Conservation (phyloP, 2,113 vertebrate genomes). For the Nibea coibor region DNA sequence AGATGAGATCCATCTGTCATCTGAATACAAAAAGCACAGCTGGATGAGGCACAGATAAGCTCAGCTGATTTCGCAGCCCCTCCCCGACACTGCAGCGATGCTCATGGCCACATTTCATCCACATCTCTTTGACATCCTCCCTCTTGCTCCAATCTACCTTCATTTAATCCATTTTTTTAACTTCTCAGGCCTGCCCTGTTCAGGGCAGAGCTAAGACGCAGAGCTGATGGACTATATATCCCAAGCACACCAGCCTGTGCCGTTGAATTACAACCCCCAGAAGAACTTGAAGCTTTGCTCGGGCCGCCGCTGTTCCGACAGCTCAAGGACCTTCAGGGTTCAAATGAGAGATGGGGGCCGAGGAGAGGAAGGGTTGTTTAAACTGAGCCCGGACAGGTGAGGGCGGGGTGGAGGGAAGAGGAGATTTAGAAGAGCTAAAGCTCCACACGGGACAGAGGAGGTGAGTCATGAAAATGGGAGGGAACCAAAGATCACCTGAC, state of each 20-base stretch:
- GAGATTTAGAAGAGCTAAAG: slow-evolving; percentile 18
- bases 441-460: slow-evolving; percentile 3
- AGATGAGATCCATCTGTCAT: background rate
- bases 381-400: slow-evolving; percentile 25
- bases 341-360: background rate
- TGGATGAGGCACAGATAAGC: background rate
- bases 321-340: slow-evolving; percentile 70
- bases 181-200: slow-evolving; percentile 15
- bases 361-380: slow-evolving; percentile 12
- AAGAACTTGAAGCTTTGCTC: slow-evolving; percentile 24
- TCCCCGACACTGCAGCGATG: background rate
- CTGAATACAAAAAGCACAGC: background rate
- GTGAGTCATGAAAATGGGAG: slow-evolving; percentile 45
- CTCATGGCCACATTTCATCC: background rate
- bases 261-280: slow-evolving; percentile 35
- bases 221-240: slow-evolving; percentile 22
- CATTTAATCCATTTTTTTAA: background rate
- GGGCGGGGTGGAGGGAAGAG: slow-evolving; percentile 5
- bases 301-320: slow-evolving; percentile 27
- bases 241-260: background rate
- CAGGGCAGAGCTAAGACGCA: background rate
- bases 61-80: background rate
- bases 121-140: slow-evolving; percentile 6
- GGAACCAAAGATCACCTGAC: slow-evolving; percentile 12
- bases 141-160: slow-evolving; percentile 23